These are phyloP conservation scores for Epizoanthus ramosus DNA, from an alignment of 92 coral and sea anemone genomes.

Conservation along the genomic window DNA sequence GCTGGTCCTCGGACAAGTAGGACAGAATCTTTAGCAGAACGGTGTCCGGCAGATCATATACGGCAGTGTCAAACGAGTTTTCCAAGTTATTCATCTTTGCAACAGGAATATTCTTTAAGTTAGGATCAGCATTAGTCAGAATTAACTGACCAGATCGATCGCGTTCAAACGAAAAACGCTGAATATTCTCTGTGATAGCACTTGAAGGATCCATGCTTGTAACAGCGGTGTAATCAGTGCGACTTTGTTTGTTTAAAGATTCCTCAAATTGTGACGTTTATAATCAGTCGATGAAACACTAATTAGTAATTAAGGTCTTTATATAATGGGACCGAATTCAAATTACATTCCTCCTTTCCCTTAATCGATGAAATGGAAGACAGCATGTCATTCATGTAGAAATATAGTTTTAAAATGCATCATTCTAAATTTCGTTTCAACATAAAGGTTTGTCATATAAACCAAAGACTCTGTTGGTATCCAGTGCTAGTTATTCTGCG, in stretches of 20 bases:
- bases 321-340: not conserved
- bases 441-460: too few species aligned
- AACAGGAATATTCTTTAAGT: not conserved
- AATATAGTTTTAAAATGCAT: too few species aligned
- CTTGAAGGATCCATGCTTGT: slow-evolving; percentile 13
- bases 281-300: not conserved
- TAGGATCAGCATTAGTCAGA: not conserved
- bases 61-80: not conserved
- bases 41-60: slow-evolving; percentile 84
- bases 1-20: slow-evolving; percentile 57
- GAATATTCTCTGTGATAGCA: not conserved
- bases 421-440: too few species aligned
- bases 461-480: too few species aligned
- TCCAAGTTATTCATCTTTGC: not conserved
- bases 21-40: slow-evolving; percentile 74
- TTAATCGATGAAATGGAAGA: too few species aligned
- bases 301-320: not conserved
- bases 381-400: too few species aligned
- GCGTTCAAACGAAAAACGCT: not conserved
- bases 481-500: too few species aligned
- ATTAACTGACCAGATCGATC: not conserved
- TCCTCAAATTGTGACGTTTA: slow-evolving; percentile 9
- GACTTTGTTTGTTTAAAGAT: not conserved
- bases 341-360: too few species aligned
- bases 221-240: not conserved